phyloP scores from a whole-genome alignment of 2,113 vertebrate species.

The Corythornis cristatus region DNA sequence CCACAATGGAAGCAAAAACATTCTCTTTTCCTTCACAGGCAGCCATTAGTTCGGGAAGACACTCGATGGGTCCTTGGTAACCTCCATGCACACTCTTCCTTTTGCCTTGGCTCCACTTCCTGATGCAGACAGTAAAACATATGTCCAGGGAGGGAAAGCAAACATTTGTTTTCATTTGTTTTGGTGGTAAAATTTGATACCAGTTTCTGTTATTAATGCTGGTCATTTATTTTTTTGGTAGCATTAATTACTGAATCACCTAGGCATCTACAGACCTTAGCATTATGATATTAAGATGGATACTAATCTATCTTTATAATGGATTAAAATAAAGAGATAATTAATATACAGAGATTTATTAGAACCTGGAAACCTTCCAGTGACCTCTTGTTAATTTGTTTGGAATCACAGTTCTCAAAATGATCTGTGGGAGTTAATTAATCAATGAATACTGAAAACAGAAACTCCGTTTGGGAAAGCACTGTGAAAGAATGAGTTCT shows the following conservation, averaged over 20 bases:
- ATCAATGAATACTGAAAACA: constrained; percentile 40
- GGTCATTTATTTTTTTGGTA: background rate
- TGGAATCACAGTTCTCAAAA: constrained; percentile 6
- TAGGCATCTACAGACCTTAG: background rate
- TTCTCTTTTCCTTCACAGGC: constrained; percentile 86
- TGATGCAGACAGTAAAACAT: constrained; percentile 59
- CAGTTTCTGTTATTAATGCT: background rate
- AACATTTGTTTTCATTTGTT: constrained; percentile 36
- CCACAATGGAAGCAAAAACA: constrained; percentile 82
- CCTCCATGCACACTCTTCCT: constrained; percentile 53
- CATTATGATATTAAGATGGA: background rate
- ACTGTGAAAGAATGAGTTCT: background rate
- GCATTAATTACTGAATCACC: background rate
- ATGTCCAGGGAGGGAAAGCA: background rate
- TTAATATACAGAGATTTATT: constrained; percentile 31
- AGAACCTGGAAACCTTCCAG: constrained; percentile 29
- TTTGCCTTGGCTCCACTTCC: constrained; percentile 82
- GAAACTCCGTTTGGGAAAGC: constrained; percentile 17
- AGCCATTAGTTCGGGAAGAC: constrained; percentile 91
- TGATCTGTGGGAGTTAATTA: constrained; percentile 28
- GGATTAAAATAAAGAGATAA: constrained; percentile 36
- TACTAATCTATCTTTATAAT: constrained; percentile 12
- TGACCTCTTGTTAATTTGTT: constrained; percentile 7
- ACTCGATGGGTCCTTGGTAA: constrained; percentile 83
- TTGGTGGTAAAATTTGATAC: background rate